Evolutionary conservation across 1,140 invertebrate species (phyloP).

Genomic region (Venturia canescens): DNA sequence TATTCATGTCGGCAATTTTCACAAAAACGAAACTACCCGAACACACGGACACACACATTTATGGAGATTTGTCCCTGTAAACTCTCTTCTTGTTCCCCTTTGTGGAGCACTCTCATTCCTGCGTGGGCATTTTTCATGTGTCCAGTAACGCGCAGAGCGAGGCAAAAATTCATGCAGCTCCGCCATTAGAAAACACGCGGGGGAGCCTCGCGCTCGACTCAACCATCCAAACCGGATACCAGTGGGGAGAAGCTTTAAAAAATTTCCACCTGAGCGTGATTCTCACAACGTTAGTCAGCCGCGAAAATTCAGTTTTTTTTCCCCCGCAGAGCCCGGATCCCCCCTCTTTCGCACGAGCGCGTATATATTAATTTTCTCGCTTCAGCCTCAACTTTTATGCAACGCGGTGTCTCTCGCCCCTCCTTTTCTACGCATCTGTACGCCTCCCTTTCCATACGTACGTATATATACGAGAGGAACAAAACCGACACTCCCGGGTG

Average conservation of each 20-base stretch:
- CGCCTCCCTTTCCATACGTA: not conserved
- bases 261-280: constrained; percentile 67
- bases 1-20: constrained; percentile 74
- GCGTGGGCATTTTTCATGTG: constrained; percentile 25
- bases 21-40: constrained; percentile 62
- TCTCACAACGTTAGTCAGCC: constrained; percentile 42
- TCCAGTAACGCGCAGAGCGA: constrained; percentile 26
- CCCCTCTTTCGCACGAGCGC: too few species aligned
- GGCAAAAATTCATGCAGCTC: constrained; percentile 13
- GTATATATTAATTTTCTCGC: constrained; percentile 34
- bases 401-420: not conserved
- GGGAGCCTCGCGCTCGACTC: not conserved
- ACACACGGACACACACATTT: not conserved
- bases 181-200: constrained; percentile 13
- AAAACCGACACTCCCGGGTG: not conserved
- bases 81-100: not conserved
- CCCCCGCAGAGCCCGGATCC: not conserved
- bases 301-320: not conserved
- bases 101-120: not conserved
- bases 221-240: constrained; percentile 57
- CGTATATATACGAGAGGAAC: not conserved
- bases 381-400: not conserved
- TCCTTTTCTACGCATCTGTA: not conserved
- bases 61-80: not conserved
- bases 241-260: constrained; percentile 65